Evolutionary conservation across 2,888 invertebrate species (phyloP).

Genomic region (Cheilosia scutellata): DNA sequence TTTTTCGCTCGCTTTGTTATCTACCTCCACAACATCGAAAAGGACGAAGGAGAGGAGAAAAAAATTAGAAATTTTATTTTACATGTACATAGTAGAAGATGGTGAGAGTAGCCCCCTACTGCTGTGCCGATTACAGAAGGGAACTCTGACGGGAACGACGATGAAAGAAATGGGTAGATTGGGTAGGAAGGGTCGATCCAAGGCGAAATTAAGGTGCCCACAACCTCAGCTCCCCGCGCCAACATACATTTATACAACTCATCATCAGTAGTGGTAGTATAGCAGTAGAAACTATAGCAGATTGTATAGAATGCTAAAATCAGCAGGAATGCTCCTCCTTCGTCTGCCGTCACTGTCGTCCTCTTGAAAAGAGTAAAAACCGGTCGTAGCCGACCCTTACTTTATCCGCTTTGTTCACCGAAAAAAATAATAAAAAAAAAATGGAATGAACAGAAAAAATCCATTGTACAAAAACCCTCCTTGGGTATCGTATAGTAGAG

Average conservation of each 20-base stretch:
- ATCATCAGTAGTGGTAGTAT: constrained; percentile 75
- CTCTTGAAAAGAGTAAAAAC: constrained; percentile 71
- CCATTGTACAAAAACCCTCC: constrained; percentile 64
- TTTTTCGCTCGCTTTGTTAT: constrained; percentile 64
- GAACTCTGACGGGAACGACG: constrained; percentile 51
- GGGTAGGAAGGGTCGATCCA: constrained; percentile 56
- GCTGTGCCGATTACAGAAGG: constrained; percentile 19
- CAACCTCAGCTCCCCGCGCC: constrained; percentile 3
- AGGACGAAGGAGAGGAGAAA: constrained; percentile 48
- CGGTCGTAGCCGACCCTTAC: constrained; percentile 74
- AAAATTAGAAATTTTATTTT: constrained; percentile 70
- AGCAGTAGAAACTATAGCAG: constrained; percentile 75
- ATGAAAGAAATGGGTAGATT: constrained; percentile 34
- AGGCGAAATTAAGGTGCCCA: constrained; percentile 73
- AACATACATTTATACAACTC: constrained; percentile 68
- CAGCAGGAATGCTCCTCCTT: constrained; percentile 66
- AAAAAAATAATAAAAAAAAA: constrained; percentile 46
- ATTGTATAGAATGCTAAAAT: constrained; percentile 73
- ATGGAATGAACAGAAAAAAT: constrained; percentile 57
- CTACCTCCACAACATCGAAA: constrained; percentile 64
- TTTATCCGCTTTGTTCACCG: constrained; percentile 68
- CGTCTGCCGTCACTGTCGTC: constrained; percentile 18
- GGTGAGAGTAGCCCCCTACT: constrained; percentile 46
- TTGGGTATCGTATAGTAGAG: constrained; percentile 16
- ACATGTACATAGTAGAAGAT: constrained; percentile 62